Evolutionary conservation across 2,113 vertebrate species (phyloP).

Genomic region (Ctenomys sociabilis): DNA sequence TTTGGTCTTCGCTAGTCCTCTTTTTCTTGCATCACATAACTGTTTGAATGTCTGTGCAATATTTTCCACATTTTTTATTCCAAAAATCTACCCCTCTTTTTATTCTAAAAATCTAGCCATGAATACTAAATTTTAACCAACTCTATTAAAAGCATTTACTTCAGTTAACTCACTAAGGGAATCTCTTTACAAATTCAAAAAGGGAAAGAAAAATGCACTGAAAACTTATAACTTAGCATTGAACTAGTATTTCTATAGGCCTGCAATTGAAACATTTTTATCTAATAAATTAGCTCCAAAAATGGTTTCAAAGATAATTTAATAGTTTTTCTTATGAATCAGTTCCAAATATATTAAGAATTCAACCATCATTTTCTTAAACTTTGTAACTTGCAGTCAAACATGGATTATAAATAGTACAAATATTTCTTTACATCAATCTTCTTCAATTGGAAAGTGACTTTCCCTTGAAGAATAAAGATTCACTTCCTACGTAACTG

Average conservation of each 20-base stretch:
- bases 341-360: constrained; percentile 68
- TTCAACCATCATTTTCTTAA: constrained; percentile 43
- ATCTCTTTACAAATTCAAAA: background rate
- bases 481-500: constrained; percentile 67
- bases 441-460: constrained; percentile 68
- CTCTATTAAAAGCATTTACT: constrained; percentile 17
- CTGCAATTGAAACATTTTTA: constrained; percentile 58
- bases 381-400: constrained; percentile 66
- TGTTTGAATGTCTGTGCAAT: background rate
- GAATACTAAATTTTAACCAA: constrained; percentile 59
- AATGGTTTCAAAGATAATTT: constrained; percentile 68
- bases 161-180: constrained; percentile 29
- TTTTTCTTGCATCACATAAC: background rate
- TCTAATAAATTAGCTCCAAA: constrained; percentile 72
- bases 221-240: constrained; percentile 51
- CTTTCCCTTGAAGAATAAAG: constrained; percentile 70
- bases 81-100: background rate
- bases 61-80: background rate
- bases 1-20: constrained; percentile 16
- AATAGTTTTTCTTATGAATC: constrained; percentile 72
- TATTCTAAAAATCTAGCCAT: constrained; percentile 35
- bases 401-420: constrained; percentile 51
- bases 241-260: constrained; percentile 61
- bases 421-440: constrained; percentile 51
- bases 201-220: background rate